Evolutionary conservation across 2,888 invertebrate species (phyloP), one percentile per base, ranked within the genome.

Genomic region (Ophion ellenae): DNA sequence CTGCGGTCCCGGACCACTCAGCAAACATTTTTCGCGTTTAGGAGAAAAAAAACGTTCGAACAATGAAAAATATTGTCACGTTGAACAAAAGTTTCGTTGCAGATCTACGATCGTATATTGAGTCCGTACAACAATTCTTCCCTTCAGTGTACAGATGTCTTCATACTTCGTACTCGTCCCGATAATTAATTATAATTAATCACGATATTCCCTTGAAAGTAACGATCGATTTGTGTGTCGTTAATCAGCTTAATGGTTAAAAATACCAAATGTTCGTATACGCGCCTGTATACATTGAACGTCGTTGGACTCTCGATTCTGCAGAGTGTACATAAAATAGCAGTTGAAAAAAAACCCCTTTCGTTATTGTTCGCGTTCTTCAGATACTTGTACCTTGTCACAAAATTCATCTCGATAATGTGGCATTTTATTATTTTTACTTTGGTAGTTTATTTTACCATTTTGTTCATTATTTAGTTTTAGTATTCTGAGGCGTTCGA

Each of bases 231-330:
- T 83, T 67, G 28, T 57, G 80, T 63, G 63, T 64, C 20, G 20
- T 80, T 66, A 64, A 71, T 83, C 70, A 61, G 64, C 64, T 45
- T 75, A 64, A 75, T 40, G 57, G 20, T 80, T n/a, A 75, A 80
- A 83, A 84, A 64, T 80, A 70, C 45, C 40, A 75, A 80, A 70
- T 64, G 77, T 75, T 70, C 75, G 40, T 17, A 61, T 40, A 61
- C 47, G 40, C 24, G 45, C 45, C 59, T 83, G 53, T 36, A 40
- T 70, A 76, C 36, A 74, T 78, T 67, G 61, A 66, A 66, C 53
- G 66, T 64, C 63, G 63, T 76, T 47, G 61, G 64, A 63, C 63
- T 71, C 64, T 75, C 70, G 70, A 45, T 79, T 73, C 45, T 69
- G n/a, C n/a, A 40, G 7, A 9, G 67, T 10, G 17, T 64, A 24